phyloP scores from a whole-genome alignment of 2,113 vertebrate genomes.

The Sceloporus tristichus region DNA sequence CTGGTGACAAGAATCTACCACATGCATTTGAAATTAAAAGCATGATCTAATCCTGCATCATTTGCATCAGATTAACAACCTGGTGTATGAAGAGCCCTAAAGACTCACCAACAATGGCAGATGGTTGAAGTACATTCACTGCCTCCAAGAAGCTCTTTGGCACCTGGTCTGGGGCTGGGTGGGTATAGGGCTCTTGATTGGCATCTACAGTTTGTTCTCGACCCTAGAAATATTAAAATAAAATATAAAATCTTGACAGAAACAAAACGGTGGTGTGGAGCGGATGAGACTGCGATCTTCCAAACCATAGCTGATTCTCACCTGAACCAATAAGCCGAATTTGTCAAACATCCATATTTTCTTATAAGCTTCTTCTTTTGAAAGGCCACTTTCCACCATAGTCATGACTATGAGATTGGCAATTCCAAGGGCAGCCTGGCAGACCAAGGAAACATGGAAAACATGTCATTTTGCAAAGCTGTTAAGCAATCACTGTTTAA shows the following conservation, averaged over 20 bases:
- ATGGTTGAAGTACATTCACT: conserved; percentile 89
- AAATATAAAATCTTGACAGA: neutral
- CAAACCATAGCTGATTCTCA: conserved; percentile 55
- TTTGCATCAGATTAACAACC: neutral
- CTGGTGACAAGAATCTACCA: accelerated
- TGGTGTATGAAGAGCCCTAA: neutral
- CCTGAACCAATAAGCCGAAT: conserved; percentile 89
- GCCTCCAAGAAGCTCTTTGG: conserved; percentile 90
- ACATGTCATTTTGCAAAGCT: neutral
- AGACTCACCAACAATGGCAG: conserved; percentile 92
- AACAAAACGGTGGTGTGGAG: accelerated
- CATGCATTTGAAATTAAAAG: neutral
- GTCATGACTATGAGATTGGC: conserved; percentile 97
- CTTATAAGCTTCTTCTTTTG: conserved; percentile 82
- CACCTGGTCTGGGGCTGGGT: conserved; percentile 79
- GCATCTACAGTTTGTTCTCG: conserved; percentile 81
- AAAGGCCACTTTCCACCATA: conserved; percentile 88
- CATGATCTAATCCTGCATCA: accelerated
- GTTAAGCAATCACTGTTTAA: neutral
- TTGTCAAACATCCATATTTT: conserved; percentile 98
- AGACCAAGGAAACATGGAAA: neutral
- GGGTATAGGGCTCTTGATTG: conserved; percentile 90
- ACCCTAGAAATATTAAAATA: conserved; percentile 73
- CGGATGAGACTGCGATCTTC: accelerated
- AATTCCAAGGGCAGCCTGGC: conserved; percentile 91